A percentile compares a stretch with the other conserved stretches of the same genome.
These are phyloP conservation scores for Autographa gamma DNA, from an alignment of 2,888 invertebrate species.

Conservation along the genomic window DNA sequence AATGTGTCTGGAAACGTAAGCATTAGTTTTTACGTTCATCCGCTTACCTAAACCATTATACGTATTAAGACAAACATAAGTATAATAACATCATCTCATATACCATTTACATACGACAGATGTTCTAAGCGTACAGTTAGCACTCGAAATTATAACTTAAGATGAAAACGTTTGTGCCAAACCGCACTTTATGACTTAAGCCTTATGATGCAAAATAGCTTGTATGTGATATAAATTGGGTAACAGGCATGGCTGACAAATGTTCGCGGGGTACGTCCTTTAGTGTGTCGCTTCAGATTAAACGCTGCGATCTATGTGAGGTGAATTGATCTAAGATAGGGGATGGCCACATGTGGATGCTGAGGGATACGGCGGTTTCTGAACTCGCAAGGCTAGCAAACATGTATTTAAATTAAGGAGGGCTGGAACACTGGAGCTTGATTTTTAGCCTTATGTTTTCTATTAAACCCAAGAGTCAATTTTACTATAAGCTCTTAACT, in stretches of 20 bases:
- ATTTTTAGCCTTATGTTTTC: no score
- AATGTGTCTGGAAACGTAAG: background rate
- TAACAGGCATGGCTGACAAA: constrained; percentile 63
- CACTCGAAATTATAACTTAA: constrained; percentile 51
- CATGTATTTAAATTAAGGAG: background rate
- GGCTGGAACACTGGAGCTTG: background rate
- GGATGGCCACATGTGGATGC: constrained; percentile 28
- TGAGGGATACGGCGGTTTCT: constrained; percentile 28
- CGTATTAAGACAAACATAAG: constrained; percentile 30
- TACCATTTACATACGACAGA: constrained; percentile 55
- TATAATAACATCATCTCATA: constrained; percentile 45
- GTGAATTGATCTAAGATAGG: constrained; percentile 68
- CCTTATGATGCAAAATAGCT: constrained; percentile 21
- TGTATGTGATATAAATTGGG: constrained; percentile 35
- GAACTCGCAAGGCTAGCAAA: constrained; percentile 3
- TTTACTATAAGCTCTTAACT: no score
- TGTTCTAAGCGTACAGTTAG: constrained; percentile 51
- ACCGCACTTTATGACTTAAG: constrained; percentile 2
- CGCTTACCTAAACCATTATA: constrained; percentile 17
- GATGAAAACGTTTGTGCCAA: constrained; percentile 10
- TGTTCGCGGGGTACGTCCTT: constrained; percentile 69
- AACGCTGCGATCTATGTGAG: constrained; percentile 62
- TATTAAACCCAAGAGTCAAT: no score
- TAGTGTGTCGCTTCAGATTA: constrained; percentile 71
- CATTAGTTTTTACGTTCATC: constrained; percentile 17